A percentile compares a stretch with the other conserved stretches of the same genome.
These are phyloP conservation scores for Dinoponera quadriceps DNA, from an alignment of 1,140 invertebrate genomes.

Conservation along the genomic window DNA sequence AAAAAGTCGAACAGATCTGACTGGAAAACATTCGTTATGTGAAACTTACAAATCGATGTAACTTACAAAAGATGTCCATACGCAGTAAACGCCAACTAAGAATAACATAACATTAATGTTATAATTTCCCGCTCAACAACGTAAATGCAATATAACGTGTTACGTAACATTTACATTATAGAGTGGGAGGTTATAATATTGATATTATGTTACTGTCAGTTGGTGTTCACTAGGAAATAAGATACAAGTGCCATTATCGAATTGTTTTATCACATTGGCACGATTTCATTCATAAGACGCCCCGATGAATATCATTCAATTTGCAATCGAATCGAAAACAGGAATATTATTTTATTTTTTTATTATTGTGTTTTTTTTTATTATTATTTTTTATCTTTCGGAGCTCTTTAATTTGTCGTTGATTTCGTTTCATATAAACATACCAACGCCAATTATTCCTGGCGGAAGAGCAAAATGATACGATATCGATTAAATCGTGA, in stretches of 20 bases:
- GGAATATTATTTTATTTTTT: too few relatives aligned
- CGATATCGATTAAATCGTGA: constrained; percentile 23
- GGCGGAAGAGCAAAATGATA: background rate
- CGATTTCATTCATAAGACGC: background rate
- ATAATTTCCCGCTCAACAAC: too few relatives aligned
- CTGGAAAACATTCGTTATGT: background rate
- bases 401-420: background rate
- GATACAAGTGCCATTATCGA: background rate
- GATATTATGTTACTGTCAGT: too few relatives aligned
- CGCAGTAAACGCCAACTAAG: too few relatives aligned
- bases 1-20: background rate
- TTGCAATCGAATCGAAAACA: too few relatives aligned
- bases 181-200: too few relatives aligned
- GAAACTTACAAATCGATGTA: constrained; percentile 7
- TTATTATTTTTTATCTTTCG: background rate
- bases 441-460: constrained; percentile 14
- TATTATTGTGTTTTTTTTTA: too few relatives aligned
- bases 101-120: too few relatives aligned
- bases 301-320: background rate
- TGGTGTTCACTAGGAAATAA: constrained; percentile 10
- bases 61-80: too few relatives aligned
- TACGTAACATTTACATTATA: too few relatives aligned
- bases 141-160: too few relatives aligned
- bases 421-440: background rate
- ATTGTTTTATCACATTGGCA: background rate